Conservation (phyloP, 2,888 invertebrate genomes). For the Salticus scenicus region DNA sequence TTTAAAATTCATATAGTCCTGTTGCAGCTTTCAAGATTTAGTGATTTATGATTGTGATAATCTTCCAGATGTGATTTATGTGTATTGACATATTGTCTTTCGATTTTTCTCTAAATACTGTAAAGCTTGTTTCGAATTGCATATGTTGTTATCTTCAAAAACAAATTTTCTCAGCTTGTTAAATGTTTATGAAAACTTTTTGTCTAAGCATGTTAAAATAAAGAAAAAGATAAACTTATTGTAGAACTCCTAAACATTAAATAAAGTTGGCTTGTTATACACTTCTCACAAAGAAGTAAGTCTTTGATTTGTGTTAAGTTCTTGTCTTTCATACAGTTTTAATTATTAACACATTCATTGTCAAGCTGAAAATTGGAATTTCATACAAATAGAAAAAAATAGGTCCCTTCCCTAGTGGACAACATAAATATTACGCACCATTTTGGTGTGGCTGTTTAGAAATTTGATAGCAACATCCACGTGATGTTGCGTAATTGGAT, state of each 20-base stretch:
- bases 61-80: constrained; percentile 61
- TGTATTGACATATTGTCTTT: constrained; percentile 50
- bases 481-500: too few species aligned
- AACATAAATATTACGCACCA: too few species aligned
- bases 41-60: constrained; percentile 68
- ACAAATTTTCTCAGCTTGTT: constrained; percentile 60
- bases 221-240: too few species aligned
- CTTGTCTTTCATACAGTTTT: too few species aligned
- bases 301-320: too few species aligned
- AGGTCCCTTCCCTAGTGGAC: too few species aligned
- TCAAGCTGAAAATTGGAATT: too few species aligned
- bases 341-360: too few species aligned
- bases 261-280: constrained; percentile 70
- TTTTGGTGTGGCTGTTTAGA: too few species aligned
- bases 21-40: constrained; percentile 59
- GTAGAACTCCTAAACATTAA: constrained; percentile 61
- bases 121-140: constrained; percentile 63
- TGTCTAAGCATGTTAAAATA: constrained; percentile 61
- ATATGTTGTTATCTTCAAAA: constrained; percentile 27
- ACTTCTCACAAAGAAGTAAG: too few species aligned
- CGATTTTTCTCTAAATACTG: constrained; percentile 52
- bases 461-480: too few species aligned
- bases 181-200: constrained; percentile 62
- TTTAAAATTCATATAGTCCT: constrained; percentile 32
- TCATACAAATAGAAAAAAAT: too few species aligned